These are phyloP conservation scores for Brachionichthys hirsutus DNA, from an alignment of 2,113 vertebrate species.

Conservation along the genomic window DNA sequence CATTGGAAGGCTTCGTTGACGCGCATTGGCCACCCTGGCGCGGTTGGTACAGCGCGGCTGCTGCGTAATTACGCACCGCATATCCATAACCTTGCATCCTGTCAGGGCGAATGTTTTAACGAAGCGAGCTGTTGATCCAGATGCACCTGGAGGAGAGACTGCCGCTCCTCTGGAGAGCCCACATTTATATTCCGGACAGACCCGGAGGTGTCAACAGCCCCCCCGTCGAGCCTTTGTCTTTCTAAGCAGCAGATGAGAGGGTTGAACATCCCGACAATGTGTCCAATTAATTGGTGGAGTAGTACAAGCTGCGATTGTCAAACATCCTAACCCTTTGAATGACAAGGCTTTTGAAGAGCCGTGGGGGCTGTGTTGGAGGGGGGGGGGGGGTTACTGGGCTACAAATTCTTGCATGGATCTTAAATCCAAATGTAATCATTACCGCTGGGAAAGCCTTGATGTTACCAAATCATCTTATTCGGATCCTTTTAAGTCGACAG, in stretches of 20 bases:
- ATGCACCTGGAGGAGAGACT: conserved; percentile 45
- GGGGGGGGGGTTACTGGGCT: conserved; percentile 66
- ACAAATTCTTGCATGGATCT: conserved; percentile 81
- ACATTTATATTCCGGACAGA: conserved; percentile 68
- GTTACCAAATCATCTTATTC: conserved; percentile 78
- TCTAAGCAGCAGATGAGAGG: conserved; percentile 79
- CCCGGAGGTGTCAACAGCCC: conserved; percentile 77
- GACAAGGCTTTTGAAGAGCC: conserved; percentile 71
- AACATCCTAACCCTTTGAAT: conserved; percentile 79
- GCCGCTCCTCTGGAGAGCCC: conserved; percentile 18
- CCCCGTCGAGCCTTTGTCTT: conserved; percentile 73
- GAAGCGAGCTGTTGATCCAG: conserved; percentile 15
- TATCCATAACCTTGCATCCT: conserved; percentile 75
- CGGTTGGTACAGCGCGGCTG: conserved; percentile 43
- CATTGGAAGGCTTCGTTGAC: conserved; percentile 46
- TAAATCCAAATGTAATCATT: conserved; percentile 76
- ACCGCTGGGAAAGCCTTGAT: conserved; percentile 79
- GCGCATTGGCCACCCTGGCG: conserved; percentile 43
- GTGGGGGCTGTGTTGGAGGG: conserved; percentile 41
- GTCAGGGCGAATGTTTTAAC: too few relatives aligned
- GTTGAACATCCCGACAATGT: conserved; percentile 77
- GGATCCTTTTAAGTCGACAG: conserved; percentile 66
- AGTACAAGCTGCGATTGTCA: conserved; percentile 81
- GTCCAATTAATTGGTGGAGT: conserved; percentile 84
- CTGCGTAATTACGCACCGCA: conserved; percentile 64